phyloP scores from a whole-genome alignment of 2,113 vertebrate genomes.

The Crotalus helleri region DNA sequence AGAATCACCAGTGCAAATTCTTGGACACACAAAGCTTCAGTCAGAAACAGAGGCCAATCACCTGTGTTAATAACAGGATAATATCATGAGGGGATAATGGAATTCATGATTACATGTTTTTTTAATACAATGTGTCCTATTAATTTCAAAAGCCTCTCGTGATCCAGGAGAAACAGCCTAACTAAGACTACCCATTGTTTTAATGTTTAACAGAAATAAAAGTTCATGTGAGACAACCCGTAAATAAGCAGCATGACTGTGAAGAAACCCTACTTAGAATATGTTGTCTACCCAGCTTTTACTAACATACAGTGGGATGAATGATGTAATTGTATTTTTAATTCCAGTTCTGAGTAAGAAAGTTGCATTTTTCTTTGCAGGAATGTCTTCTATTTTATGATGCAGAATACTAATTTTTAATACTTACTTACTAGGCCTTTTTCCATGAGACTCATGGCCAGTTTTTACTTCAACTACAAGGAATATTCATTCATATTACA shows the following conservation, averaged over 20 bases:
- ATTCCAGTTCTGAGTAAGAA: background rate
- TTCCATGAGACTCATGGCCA: background rate
- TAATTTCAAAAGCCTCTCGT: background rate
- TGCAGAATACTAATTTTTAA: conserved; percentile 4
- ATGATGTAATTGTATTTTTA: background rate
- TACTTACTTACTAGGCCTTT: background rate
- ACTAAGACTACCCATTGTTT: background rate
- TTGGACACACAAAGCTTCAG: background rate
- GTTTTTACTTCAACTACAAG: background rate
- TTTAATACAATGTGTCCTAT: background rate
- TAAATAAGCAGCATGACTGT: background rate
- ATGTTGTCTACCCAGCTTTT: background rate
- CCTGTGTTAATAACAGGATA: background rate
- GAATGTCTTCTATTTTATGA: conserved; percentile 3
- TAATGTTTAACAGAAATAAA: background rate
- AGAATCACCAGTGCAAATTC: background rate
- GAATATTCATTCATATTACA: background rate
- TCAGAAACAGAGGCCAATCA: background rate
- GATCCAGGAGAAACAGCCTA: rapidly evolving
- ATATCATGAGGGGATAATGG: background rate
- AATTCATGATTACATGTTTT: background rate
- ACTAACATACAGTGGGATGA: background rate
- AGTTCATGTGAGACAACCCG: background rate
- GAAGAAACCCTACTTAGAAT: background rate
- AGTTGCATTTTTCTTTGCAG: background rate